Percentiles rank a stretch among this genome's conserved stretches.
Evolutionary conservation across 2,797 vertebrate genomes (phyloP).

Genomic region (Ctenosaura bakeri): DNA sequence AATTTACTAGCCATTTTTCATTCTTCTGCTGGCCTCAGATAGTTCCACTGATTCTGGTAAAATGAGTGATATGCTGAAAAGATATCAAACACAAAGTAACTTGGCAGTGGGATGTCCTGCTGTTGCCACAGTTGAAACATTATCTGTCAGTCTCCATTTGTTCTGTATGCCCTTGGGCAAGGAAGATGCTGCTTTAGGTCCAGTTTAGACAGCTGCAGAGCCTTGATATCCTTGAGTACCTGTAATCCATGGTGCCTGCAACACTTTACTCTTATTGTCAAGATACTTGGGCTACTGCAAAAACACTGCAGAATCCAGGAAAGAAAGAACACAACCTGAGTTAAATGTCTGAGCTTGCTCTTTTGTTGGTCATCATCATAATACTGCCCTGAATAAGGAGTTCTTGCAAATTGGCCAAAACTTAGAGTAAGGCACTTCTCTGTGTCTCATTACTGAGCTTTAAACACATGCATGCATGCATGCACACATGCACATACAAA

Average conservation of each 20-base stretch:
- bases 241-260: conserved; percentile 22
- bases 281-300: background rate
- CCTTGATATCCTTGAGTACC: conserved; percentile 25
- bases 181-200: conserved; percentile 24
- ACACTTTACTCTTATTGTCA: conserved; percentile 39
- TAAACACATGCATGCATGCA: background rate
- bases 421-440: background rate
- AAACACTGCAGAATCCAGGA: conserved; percentile 16
- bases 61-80: conserved; percentile 44
- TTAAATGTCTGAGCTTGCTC: background rate
- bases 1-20: conserved; percentile 65
- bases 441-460: background rate
- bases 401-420: conserved; percentile 32
- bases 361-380: conserved; percentile 12
- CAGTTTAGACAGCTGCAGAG: background rate
- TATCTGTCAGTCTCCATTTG: conserved; percentile 43
- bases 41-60: conserved; percentile 64
- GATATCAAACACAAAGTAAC: conserved; percentile 42
- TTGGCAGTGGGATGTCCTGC: conserved; percentile 25
- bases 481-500: too few relatives aligned
- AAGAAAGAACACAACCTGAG: conserved; percentile 12
- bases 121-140: conserved; percentile 41
- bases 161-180: conserved; percentile 13
- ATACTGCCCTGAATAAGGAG: conserved; percentile 41
- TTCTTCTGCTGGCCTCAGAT: conserved; percentile 69